These are phyloP conservation scores for Sebastes iracundus DNA, from an alignment of 2,797 vertebrate species.

Conservation along the genomic window DNA sequence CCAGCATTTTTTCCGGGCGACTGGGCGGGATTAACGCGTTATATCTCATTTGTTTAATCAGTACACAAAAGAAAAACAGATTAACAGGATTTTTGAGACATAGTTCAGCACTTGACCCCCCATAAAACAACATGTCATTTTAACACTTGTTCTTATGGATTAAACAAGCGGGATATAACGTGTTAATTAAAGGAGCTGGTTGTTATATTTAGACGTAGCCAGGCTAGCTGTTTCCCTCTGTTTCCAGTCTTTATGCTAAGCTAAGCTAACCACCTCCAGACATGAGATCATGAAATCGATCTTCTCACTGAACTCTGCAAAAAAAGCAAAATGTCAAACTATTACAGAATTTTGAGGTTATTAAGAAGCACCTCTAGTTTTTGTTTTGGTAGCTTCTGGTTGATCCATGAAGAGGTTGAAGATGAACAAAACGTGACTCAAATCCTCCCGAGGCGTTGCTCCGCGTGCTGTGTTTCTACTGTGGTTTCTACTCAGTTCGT, in stretches of 20 bases:
- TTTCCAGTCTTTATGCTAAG: background rate
- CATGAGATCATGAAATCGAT: background rate
- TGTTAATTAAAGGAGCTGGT: background rate
- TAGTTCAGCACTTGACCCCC: background rate
- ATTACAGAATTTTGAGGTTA: background rate
- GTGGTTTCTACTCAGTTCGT: constrained; percentile 24
- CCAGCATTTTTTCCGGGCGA: too few species aligned
- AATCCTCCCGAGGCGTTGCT: background rate
- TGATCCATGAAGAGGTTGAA: background rate
- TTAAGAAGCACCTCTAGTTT: background rate
- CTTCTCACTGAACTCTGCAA: background rate
- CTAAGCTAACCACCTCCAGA: background rate
- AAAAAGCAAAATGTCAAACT: background rate
- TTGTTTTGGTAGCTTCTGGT: background rate
- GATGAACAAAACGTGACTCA: background rate
- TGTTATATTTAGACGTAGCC: background rate
- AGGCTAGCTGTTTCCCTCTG: background rate
- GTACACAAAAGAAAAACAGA: too few species aligned
- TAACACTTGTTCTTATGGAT: background rate
- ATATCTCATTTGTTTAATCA: too few species aligned
- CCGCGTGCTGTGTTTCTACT: constrained; percentile 14
- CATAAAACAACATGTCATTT: background rate
- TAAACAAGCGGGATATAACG: background rate
- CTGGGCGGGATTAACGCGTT: too few species aligned
- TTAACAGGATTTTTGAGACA: too few species aligned